Conservation (phyloP, 2,797 vertebrate species). For the Eulemur mongoz region DNA sequence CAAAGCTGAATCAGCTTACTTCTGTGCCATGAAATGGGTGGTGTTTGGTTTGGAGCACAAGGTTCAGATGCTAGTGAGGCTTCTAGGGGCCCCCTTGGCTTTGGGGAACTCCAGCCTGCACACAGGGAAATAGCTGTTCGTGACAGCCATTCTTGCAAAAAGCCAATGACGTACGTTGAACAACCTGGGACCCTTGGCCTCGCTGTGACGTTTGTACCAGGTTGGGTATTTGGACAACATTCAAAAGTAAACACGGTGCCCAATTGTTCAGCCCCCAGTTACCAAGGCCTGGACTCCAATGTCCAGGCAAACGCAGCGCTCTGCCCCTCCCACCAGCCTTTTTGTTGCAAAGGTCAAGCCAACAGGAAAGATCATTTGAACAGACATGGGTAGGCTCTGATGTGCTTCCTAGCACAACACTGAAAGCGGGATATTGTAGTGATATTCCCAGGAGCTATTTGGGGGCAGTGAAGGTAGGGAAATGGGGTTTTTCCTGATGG, state of each 20-base stretch:
- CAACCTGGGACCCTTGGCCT: not conserved
- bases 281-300: not conserved
- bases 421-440: not conserved
- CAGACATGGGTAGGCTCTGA: not conserved
- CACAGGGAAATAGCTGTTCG: not conserved
- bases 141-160: not conserved
- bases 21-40: not conserved
- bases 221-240: not conserved
- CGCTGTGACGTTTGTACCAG: not conserved
- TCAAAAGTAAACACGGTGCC: not conserved
- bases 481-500: not conserved
- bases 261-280: not conserved
- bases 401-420: not conserved
- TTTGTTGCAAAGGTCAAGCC: not conserved
- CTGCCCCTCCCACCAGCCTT: not conserved
- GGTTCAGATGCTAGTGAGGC: not conserved
- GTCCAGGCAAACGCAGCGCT: not conserved
- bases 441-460: not conserved
- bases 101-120: not conserved
- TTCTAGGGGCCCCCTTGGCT: not conserved
- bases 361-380: not conserved
- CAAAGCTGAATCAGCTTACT: slow-evolving; percentile 61
- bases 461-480: not conserved
- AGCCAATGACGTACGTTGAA: not conserved
- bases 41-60: slow-evolving; percentile 13